Percentiles rank a stretch among this genome's conserved stretches.
Evolutionary conservation across 2,113 vertebrate species (phyloP).

Genomic region (Triplophysa tibetana): DNA sequence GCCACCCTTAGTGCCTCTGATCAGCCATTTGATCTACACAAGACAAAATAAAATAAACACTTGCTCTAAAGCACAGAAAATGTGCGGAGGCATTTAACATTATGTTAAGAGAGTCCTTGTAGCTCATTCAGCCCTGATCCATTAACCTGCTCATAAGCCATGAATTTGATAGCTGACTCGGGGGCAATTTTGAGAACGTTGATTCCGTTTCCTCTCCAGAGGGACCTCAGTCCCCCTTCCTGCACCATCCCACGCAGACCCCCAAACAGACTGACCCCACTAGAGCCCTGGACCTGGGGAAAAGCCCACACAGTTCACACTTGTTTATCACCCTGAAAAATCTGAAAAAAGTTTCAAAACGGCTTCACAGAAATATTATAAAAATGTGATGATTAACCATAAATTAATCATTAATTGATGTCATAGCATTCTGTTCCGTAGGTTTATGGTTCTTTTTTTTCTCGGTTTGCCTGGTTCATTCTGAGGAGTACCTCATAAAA

Average conservation of each 20-base stretch:
- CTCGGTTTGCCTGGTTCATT: too few relatives aligned
- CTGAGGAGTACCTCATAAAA: too few relatives aligned
- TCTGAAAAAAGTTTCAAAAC: not conserved
- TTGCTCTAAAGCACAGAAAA: not conserved
- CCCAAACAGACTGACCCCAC: constrained; percentile 78
- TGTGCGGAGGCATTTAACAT: not conserved
- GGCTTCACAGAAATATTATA: not conserved
- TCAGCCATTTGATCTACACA: constrained; percentile 86
- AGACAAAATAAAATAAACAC: not conserved
- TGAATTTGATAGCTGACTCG: constrained; percentile 93
- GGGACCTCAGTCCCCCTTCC: constrained; percentile 85
- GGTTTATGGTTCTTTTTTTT: not conserved
- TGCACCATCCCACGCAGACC: constrained; percentile 83
- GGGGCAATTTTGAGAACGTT: constrained; percentile 94
- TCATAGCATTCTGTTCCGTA: not conserved
- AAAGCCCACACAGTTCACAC: constrained; percentile 22
- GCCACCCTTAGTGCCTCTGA: constrained; percentile 76
- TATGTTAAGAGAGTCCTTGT: not conserved
- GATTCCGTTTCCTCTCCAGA: constrained; percentile 86
- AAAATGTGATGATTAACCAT: not conserved
- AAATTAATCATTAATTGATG: not conserved
- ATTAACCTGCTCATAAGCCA: constrained; percentile 92
- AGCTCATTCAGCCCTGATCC: not conserved
- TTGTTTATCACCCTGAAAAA: not conserved
- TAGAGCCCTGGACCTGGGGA: constrained; percentile 85